These are phyloP conservation scores for Drosophila kambysellisi DNA, from an alignment of 2,888 invertebrate genomes.

Conservation along the genomic window DNA sequence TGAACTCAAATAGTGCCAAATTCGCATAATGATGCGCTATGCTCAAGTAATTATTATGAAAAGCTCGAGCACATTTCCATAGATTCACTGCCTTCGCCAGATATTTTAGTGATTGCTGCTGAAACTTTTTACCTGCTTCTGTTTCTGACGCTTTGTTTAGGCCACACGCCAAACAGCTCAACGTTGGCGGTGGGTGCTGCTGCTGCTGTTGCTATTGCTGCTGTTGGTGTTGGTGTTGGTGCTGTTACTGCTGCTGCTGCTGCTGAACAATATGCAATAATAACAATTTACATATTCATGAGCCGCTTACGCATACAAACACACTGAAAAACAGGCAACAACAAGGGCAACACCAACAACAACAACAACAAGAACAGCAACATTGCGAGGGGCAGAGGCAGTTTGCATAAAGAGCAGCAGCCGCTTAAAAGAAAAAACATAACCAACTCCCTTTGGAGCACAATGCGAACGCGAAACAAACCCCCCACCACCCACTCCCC, in stretches of 20 bases:
- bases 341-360: conserved; percentile 26
- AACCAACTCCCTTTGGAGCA: conserved; percentile 43
- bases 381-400: conserved; percentile 32
- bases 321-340: conserved; percentile 48
- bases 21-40: conserved; percentile 20
- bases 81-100: conserved; percentile 17
- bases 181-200: conserved; percentile 13
- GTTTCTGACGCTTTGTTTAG: conserved; percentile 33
- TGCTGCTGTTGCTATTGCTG: conserved; percentile 35
- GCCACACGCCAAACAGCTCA: conserved; percentile 30
- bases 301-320: conserved; percentile 69
- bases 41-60: conserved; percentile 33
- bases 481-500: not conserved
- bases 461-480: conserved; percentile 9
- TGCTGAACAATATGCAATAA: conserved; percentile 79
- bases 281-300: conserved; percentile 80
- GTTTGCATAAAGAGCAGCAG: conserved; percentile 76
- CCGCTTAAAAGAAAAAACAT: conserved; percentile 63
- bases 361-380: conserved; percentile 17
- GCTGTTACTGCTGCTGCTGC: conserved; percentile 36
- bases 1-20: conserved; percentile 26
- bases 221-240: conserved; percentile 23
- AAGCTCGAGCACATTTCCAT: conserved; percentile 21
- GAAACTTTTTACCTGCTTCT: conserved; percentile 44
- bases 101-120: conserved; percentile 34